Evolutionary conservation across 2,888 invertebrate genomes (phyloP).

Genomic region (Pseudococcus jackbeardsleyi): DNA sequence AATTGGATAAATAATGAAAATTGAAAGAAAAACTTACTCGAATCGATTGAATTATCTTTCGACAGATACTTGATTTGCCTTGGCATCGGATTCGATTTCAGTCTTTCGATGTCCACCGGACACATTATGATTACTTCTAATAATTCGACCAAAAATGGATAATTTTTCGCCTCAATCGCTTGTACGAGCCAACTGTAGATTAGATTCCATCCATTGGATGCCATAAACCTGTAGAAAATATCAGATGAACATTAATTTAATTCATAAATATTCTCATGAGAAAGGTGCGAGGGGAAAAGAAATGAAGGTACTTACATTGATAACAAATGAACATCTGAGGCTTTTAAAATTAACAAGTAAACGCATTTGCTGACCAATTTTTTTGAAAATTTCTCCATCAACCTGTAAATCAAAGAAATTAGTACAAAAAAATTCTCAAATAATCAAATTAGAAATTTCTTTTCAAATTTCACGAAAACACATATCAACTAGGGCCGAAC

Average conservation of each 20-base stretch:
- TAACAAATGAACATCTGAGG: constrained; percentile 85
- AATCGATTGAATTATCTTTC: constrained; percentile 81
- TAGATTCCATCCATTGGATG: constrained; percentile 91
- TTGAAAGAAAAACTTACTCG: constrained; percentile 74
- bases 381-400: constrained; percentile 96
- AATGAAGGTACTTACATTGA: constrained; percentile 75
- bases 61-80: constrained; percentile 91
- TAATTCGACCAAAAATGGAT: constrained; percentile 88
- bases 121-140: constrained; percentile 86
- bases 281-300: no score
- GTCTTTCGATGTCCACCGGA: constrained; percentile 90
- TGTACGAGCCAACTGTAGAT: constrained; percentile 92
- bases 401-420: constrained; percentile 76
- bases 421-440: constrained; percentile 30
- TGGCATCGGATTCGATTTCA: constrained; percentile 92
- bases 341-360: constrained; percentile 91
- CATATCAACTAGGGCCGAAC: no score
- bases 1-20: constrained; percentile 59
- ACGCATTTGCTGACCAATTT: constrained; percentile 96
- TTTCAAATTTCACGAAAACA: neutral
- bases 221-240: constrained; percentile 79
- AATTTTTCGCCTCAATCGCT: constrained; percentile 85
- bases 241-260: neutral
- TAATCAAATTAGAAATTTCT: neutral
- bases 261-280: neutral